Percentiles rank a stretch among this genome's conserved stretches.
These are phyloP conservation scores for Schlechtendalia chinensis DNA, from an alignment of 1,140 invertebrate genomes.

Conservation along the genomic window DNA sequence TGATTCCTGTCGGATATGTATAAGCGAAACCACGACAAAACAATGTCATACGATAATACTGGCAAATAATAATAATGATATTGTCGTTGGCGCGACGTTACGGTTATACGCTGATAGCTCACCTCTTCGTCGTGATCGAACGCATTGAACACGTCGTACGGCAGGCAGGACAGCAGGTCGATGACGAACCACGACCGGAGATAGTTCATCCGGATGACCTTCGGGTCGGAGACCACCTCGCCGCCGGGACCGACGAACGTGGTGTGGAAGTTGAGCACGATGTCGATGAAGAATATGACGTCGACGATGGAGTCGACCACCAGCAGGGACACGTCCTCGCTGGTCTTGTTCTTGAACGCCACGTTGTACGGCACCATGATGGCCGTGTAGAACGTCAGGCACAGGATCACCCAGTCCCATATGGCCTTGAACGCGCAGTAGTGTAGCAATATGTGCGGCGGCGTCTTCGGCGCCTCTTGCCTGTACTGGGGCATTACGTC, in stretches of 20 bases:
- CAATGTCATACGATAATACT: too few species aligned
- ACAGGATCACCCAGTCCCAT: slow-evolving; percentile 99
- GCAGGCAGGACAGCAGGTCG: slow-evolving; percentile 96
- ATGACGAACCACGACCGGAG: slow-evolving; percentile 99
- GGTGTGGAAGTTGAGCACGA: slow-evolving; percentile 99
- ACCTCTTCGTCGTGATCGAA: slow-evolving; percentile 99
- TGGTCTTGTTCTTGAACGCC: slow-evolving; percentile 99
- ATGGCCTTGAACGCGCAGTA: slow-evolving; percentile 98
- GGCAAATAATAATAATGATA: too few species aligned
- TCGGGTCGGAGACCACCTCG: slow-evolving; percentile 96
- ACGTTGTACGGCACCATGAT: slow-evolving; percentile 99
- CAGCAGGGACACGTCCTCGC: slow-evolving; percentile 94
- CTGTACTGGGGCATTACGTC: slow-evolving; percentile 98
- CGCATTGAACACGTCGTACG: slow-evolving; percentile 99
- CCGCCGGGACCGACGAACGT: slow-evolving; percentile 98
- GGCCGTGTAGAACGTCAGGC: slow-evolving; percentile 99
- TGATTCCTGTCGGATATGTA: too few species aligned
- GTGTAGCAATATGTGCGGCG: slow-evolving; percentile 94
- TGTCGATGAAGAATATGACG: slow-evolving; percentile 99
- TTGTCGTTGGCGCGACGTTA: too few species aligned
- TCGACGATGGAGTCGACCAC: slow-evolving; percentile 99
- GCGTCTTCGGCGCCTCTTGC: slow-evolving; percentile 99
- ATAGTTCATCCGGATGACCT: slow-evolving; percentile 97
- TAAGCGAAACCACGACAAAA: too few species aligned
- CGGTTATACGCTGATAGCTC: slow-evolving; percentile 58